A percentile compares a stretch with the other conserved stretches of the same genome.
Evolutionary conservation across 2,888 invertebrate genomes (phyloP).

Genomic region (Blastobasis lacticolella): DNA sequence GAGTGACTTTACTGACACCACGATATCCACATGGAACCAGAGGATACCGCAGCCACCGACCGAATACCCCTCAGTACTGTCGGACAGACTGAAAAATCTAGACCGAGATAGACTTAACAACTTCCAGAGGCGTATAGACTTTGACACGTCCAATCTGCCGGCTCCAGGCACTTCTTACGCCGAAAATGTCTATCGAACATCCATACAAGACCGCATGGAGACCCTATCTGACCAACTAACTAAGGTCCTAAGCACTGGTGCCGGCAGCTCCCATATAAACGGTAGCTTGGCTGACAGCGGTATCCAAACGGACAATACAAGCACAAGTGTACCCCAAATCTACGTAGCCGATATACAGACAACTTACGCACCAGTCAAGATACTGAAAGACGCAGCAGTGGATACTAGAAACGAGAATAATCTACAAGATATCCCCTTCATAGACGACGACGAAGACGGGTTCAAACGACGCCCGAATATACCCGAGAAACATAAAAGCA

Average conservation of each 20-base stretch:
- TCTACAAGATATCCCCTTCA: slow-evolving; percentile 64
- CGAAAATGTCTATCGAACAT: slow-evolving; percentile 44
- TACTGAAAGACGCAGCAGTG: slow-evolving; percentile 59
- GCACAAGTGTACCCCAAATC: slow-evolving; percentile 63
- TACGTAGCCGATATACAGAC: slow-evolving; percentile 41
- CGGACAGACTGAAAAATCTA: slow-evolving; percentile 51
- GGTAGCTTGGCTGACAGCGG: slow-evolving; percentile 66
- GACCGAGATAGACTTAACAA: slow-evolving; percentile 47
- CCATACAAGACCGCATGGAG: slow-evolving; percentile 56
- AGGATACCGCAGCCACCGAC: slow-evolving; percentile 41
- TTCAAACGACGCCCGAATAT: slow-evolving; percentile 39
- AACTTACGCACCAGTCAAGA: slow-evolving; percentile 27
- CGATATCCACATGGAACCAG: slow-evolving; percentile 66
- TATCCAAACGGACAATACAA: slow-evolving; percentile 65
- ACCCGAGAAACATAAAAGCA: slow-evolving; percentile 60
- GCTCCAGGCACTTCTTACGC: slow-evolving; percentile 50
- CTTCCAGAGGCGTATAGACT: slow-evolving; percentile 57
- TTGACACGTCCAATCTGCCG: slow-evolving; percentile 49
- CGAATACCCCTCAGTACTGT: slow-evolving; percentile 62
- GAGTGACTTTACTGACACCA: slow-evolving; percentile 70
- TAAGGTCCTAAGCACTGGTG: slow-evolving; percentile 58
- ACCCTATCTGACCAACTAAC: slow-evolving; percentile 57
- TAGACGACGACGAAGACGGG: slow-evolving; percentile 61
- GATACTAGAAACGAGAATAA: slow-evolving; percentile 65
- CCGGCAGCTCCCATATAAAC: slow-evolving; percentile 63